These are phyloP conservation scores for Ardeotis arabs DNA, from an alignment of 2,113 vertebrate species.

Conservation along the genomic window DNA sequence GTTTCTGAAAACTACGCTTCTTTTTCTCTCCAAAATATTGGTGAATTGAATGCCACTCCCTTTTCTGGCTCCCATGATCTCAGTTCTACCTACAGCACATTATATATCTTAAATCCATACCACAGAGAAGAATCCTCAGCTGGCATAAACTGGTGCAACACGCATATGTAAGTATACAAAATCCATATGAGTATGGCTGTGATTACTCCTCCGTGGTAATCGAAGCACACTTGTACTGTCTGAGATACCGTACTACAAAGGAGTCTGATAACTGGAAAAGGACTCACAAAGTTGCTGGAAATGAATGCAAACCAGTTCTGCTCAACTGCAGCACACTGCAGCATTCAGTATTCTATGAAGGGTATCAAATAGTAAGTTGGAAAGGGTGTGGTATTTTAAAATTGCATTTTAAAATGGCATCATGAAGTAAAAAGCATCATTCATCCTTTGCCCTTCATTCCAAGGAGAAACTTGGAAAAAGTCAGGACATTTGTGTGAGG, in stretches of 20 bases:
- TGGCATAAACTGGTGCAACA: not conserved
- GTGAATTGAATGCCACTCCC: not conserved
- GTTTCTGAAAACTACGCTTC: not conserved
- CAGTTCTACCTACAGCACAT: not conserved
- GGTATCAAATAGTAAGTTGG: slow-evolving; percentile 46
- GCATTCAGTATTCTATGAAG: slow-evolving; percentile 3
- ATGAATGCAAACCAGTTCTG: not conserved
- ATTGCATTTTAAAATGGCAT: not conserved
- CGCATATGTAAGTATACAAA: not conserved
- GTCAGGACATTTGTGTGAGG: slow-evolving; percentile 65
- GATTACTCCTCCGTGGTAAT: not conserved
- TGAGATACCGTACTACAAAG: not conserved
- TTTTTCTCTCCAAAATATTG: not conserved
- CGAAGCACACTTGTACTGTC: not conserved
- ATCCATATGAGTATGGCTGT: not conserved
- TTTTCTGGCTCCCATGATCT: not conserved
- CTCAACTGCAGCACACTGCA: not conserved
- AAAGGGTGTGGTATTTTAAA: slow-evolving; percentile 44
- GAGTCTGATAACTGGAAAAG: slow-evolving; percentile 10
- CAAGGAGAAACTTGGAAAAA: slow-evolving; percentile 72
- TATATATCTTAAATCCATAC: not conserved
- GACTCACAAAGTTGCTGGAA: not conserved
- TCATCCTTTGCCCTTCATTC: slow-evolving; percentile 55
- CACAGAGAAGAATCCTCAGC: not conserved
- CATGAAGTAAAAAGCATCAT: slow-evolving; percentile 31